A percentile compares a stretch with the other conserved stretches of the same genome.
Conservation (phyloP, 2,888 invertebrate species). For the Crematogaster levior region DNA sequence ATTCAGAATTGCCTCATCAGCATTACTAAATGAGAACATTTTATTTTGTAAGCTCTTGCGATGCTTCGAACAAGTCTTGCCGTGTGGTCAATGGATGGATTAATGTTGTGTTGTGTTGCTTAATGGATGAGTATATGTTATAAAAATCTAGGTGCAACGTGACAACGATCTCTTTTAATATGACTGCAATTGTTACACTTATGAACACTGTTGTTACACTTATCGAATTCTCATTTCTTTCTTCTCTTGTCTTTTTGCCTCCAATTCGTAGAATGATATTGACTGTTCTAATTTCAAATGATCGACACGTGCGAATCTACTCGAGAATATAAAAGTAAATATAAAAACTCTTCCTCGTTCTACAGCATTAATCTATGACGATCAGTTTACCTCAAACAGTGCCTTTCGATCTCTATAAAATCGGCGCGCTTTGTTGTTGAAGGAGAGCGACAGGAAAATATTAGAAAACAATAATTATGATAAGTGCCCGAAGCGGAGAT, state of each 20-base stretch:
- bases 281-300: slow-evolving; percentile 39
- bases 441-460: slow-evolving; percentile 36
- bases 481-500: slow-evolving; percentile 66
- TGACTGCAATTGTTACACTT: slow-evolving; percentile 8
- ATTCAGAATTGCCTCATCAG: slow-evolving; percentile 49
- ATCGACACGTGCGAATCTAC: slow-evolving; percentile 26
- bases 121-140: neutral
- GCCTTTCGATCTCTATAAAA: slow-evolving; percentile 37
- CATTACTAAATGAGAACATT: slow-evolving; percentile 43
- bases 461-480: slow-evolving; percentile 57
- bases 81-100: too few relatives aligned
- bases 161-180: neutral
- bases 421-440: slow-evolving; percentile 45
- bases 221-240: neutral
- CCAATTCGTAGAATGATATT: slow-evolving; percentile 1
- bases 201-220: neutral
- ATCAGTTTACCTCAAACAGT: slow-evolving; percentile 28
- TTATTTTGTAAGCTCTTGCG: slow-evolving; percentile 31
- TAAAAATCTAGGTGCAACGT: neutral
- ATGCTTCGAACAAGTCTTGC: neutral
- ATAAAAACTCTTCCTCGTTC: slow-evolving; percentile 14
- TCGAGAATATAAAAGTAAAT: neutral
- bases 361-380: neutral
- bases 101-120: neutral
- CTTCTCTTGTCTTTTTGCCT: neutral